phyloP scores from a whole-genome alignment of 2,888 invertebrate species.

The Agrochola litura region DNA sequence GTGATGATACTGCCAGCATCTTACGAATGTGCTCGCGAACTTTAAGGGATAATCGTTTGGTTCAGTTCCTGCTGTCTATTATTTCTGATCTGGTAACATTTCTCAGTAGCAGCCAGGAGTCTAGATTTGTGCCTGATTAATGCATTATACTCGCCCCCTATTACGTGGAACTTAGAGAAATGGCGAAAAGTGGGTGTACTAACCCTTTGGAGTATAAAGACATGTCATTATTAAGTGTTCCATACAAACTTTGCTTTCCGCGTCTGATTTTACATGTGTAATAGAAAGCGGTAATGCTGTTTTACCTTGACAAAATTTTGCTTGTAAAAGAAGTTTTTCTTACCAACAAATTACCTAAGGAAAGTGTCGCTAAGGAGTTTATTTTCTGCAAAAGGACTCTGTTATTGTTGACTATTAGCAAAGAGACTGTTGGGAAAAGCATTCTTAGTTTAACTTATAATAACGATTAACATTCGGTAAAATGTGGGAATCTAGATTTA shows the following conservation, averaged over 20 bases:
- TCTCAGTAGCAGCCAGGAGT: neutral
- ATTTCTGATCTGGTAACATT: neutral
- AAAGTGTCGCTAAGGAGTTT: constrained; percentile 18
- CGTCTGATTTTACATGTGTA: neutral
- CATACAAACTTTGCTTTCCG: neutral
- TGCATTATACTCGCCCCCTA: no score
- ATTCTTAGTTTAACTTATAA: neutral
- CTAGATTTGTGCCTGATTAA: neutral
- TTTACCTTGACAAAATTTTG: neutral
- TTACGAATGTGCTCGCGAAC: no score
- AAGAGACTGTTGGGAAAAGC: neutral
- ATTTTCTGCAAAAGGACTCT: neutral
- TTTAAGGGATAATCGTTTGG: no score
- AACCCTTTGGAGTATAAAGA: neutral
- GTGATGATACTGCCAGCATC: no score
- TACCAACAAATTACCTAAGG: constrained; percentile 1
- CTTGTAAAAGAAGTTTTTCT: neutral
- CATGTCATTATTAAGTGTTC: no score
- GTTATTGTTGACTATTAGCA: neutral
- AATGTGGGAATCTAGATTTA: neutral
- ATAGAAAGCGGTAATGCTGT: neutral
- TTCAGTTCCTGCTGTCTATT: neutral
- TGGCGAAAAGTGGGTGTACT: neutral
- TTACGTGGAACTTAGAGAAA: neutral
- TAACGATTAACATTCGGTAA: neutral